These are phyloP conservation scores for Anaspis maculata DNA, from an alignment of 2,888 invertebrate species.

Conservation along the genomic window DNA sequence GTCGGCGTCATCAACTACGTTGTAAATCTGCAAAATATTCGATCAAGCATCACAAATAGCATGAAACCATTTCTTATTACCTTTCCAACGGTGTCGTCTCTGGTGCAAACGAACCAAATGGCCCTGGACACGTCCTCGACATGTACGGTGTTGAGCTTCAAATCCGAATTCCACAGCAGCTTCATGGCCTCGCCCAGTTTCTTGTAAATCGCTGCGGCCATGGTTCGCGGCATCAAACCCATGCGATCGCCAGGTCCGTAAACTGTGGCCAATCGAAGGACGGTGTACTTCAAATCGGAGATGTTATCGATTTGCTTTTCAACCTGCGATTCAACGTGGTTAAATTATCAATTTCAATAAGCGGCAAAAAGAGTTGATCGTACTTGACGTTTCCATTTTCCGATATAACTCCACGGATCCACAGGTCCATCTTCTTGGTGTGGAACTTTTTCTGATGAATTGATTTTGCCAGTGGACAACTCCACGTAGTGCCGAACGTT, in stretches of 20 bases:
- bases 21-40: slow-evolving; percentile 55
- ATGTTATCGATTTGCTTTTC: slow-evolving; percentile 67
- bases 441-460: slow-evolving; percentile 69
- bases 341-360: slow-evolving; percentile 5
- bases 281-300: slow-evolving; percentile 63
- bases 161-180: slow-evolving; percentile 76
- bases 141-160: slow-evolving; percentile 82
- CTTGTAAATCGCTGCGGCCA: slow-evolving; percentile 83
- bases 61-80: slow-evolving; percentile 14
- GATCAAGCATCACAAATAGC: background rate
- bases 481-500: slow-evolving; percentile 69
- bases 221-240: slow-evolving; percentile 74
- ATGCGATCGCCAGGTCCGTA: slow-evolving; percentile 79
- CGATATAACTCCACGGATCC: slow-evolving; percentile 81
- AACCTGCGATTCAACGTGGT: slow-evolving; percentile 45
- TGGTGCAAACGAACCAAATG: slow-evolving; percentile 57
- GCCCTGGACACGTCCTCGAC: slow-evolving; percentile 78
- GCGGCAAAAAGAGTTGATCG: slow-evolving; percentile 1
- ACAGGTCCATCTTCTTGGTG: slow-evolving; percentile 67
- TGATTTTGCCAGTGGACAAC: slow-evolving; percentile 76
- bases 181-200: slow-evolving; percentile 86
- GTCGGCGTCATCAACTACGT: slow-evolving; percentile 74
- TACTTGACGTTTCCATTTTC: slow-evolving; percentile 67
- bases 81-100: slow-evolving; percentile 33
- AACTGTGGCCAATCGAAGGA: slow-evolving; percentile 76